These are phyloP conservation scores for Halocynthia aurantium DNA, from an alignment of 23 tunicate genomes.

Conservation along the genomic window DNA sequence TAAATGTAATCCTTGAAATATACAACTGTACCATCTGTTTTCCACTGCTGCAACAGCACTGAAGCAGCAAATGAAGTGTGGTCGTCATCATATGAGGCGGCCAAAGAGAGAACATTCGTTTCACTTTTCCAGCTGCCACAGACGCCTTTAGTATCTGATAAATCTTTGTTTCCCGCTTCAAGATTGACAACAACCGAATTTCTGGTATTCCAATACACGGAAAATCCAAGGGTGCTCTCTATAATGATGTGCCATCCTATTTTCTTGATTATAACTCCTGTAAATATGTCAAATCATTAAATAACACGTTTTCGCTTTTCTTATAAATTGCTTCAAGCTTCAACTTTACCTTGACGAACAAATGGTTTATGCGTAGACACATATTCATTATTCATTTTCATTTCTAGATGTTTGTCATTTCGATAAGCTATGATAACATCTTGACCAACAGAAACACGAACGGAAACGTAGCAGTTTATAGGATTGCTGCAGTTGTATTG, in stretches of 20 bases:
- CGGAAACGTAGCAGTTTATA: background rate
- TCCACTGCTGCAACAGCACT: no score
- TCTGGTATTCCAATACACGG: background rate
- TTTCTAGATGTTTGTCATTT: background rate
- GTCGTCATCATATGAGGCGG: background rate
- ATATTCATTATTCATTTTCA: background rate
- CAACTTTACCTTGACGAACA: no score
- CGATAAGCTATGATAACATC: constrained; percentile 5
- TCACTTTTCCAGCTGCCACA: background rate
- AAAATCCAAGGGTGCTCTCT: background rate
- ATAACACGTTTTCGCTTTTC: no score
- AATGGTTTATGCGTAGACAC: no score
- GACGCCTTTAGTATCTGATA: background rate
- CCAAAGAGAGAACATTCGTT: background rate
- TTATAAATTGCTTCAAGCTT: no score
- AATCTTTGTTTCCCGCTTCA: background rate
- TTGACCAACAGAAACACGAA: background rate
- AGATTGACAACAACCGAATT: background rate
- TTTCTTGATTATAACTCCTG: background rate
- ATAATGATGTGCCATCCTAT: background rate
- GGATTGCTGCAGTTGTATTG: constrained; percentile 1
- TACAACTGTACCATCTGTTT: no score
- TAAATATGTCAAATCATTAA: background rate
- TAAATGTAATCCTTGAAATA: no score
- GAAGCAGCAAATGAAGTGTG: no score